Base-by-base conservation (phyloP, 92 coral and sea anemone species). In the Scolanthus callimorphus region DNA sequence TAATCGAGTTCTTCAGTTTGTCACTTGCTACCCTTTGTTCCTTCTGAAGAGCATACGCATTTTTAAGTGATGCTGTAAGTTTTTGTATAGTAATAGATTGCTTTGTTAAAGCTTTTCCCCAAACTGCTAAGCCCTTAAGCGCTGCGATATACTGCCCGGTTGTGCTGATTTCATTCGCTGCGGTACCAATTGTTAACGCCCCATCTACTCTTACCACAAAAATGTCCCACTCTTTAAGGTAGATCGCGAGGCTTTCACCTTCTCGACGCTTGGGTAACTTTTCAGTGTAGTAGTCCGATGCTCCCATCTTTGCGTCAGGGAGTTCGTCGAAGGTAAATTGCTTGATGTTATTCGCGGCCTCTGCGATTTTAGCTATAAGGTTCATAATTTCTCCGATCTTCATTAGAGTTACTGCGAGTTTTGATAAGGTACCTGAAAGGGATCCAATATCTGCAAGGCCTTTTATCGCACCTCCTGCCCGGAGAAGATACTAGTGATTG, bases 211-310 rank as follows among this genome's bases (percentile, higher is more conserved):
- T 46, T 12, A 2, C 49, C 13, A 34, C 74, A 47, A 74, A 74
- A 11, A 65, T 74, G 8, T 74, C 81, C 81, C 81, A 74, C 44
- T 74, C 81, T 46, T 65, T 65, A 1, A 65, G 15, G 74, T 65
- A 48, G 24, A 74, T 60, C 0, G 81, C 81, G 60, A 74, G 26
- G 27, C 74, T 74, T 26, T 74, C 48, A 52, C 55, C 74, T 11
- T 74, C 60, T 22, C 49, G 0, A n/a, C n/a, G n/a, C 54, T 74
- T 67, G 2, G 81, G 81, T 25, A 65, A 39, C 9, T 24, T 26
- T 31, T 74, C 57, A 12, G 81, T 65, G 28, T 55, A 74, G 54
- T 65, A 65, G 21, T 65, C 74, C 0, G 74, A 65, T 22, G 17
- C 43, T 2, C 52, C 74, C n/a, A 17, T 44, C 38, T 69, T 17